phyloP scores from a whole-genome alignment of 2,888 invertebrate genomes.

The Eupithecia centaureata region DNA sequence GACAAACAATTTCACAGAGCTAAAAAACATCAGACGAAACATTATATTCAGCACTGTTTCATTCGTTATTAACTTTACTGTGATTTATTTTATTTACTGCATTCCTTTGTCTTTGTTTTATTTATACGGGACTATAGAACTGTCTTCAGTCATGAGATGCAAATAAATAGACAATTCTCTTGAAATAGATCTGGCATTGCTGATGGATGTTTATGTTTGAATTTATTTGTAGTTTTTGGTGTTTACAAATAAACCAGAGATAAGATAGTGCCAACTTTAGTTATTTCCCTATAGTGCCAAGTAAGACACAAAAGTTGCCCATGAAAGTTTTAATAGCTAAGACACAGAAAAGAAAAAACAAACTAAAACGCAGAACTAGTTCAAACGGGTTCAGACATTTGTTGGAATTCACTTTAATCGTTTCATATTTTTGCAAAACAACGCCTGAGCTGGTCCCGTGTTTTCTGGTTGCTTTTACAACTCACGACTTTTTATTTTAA shows the following conservation, averaged over 20 bases:
- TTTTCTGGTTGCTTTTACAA: constrained; percentile 17
- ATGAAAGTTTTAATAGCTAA: constrained; percentile 5
- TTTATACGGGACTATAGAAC: not conserved
- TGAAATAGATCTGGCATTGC: not conserved
- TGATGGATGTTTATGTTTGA: not conserved
- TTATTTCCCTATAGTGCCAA: not conserved
- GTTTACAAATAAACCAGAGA: not conserved
- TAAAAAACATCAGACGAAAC: not conserved
- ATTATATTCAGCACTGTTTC: not conserved
- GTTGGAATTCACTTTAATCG: constrained; percentile 52
- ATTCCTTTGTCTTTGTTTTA: not conserved
- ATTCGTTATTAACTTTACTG: not conserved
- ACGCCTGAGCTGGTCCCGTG: constrained; percentile 47
- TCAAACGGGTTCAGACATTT: constrained; percentile 17
- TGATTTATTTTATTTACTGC: not conserved
- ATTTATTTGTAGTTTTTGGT: not conserved
- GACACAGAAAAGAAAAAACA: constrained; percentile 16
- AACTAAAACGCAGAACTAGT: constrained; percentile 21
- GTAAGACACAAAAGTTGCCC: not conserved
- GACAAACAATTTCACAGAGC: not conserved
- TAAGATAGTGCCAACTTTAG: not conserved
- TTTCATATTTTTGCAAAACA: constrained; percentile 56
- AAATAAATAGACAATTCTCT: not conserved
- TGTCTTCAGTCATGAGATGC: not conserved
- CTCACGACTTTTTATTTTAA: constrained; percentile 17